A percentile compares a stretch with the other conserved stretches of the same genome.
Conservation (phyloP, 2,797 vertebrate species). For the Argyrosomus regius region DNA sequence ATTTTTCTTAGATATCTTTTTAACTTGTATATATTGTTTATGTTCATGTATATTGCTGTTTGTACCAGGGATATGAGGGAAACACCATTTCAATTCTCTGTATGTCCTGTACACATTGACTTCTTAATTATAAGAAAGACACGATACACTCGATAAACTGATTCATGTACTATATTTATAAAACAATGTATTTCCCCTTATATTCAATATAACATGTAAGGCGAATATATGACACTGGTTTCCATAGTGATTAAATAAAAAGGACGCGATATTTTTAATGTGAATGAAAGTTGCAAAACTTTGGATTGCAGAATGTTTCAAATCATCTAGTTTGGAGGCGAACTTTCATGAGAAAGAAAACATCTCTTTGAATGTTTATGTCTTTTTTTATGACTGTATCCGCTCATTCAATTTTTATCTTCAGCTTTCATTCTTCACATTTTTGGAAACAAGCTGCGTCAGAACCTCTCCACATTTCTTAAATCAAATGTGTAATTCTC, state of each 20-base stretch:
- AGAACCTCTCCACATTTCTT: not conserved
- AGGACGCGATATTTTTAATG: not conserved
- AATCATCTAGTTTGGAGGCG: too few species aligned
- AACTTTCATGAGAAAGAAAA: too few species aligned
- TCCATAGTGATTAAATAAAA: not conserved
- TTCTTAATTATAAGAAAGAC: too few species aligned
- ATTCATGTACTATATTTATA: not conserved
- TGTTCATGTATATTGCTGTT: too few species aligned
- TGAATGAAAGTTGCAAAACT: not conserved
- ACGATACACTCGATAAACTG: not conserved
- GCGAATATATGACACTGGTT: not conserved
- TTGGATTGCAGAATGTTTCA: not conserved
- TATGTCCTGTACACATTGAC: too few species aligned
- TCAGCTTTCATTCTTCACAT: too few species aligned
- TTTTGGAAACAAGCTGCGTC: not conserved
- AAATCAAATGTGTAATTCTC: not conserved
- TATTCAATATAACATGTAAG: slow-evolving; percentile 1
- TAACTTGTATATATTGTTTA: too few species aligned
- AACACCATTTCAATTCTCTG: too few species aligned
- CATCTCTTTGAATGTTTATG: too few species aligned
- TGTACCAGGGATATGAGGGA: too few species aligned
- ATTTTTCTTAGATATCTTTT: too few species aligned
- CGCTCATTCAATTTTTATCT: not conserved
- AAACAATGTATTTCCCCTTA: not conserved
- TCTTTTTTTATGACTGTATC: too few species aligned